Evolutionary conservation across 2,113 vertebrate species (phyloP).

Genomic region (Nothobranchius furzeri): DNA sequence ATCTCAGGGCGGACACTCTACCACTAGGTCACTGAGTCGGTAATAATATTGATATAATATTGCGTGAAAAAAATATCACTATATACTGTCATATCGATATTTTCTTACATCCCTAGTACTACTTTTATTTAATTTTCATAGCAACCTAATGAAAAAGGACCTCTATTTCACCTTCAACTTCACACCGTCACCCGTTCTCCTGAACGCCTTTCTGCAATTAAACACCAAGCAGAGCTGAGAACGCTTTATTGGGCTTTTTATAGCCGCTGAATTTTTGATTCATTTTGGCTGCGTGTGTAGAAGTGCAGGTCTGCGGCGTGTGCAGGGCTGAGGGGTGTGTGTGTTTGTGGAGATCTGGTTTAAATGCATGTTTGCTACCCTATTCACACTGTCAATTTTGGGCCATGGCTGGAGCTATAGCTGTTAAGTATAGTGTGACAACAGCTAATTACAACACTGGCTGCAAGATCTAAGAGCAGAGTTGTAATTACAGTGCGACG

Average conservation of each 20-base stretch:
- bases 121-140: too few relatives aligned
- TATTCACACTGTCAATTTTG: constrained; percentile 65
- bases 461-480: constrained; percentile 45
- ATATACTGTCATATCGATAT: too few relatives aligned
- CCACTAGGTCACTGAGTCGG: too few relatives aligned
- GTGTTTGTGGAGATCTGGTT: constrained; percentile 49
- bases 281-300: not conserved
- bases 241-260: constrained; percentile 9
- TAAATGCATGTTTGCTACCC: constrained; percentile 60
- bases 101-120: too few relatives aligned
- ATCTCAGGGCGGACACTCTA: too few relatives aligned
- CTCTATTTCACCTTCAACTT: not conserved
- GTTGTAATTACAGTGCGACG: constrained; percentile 59
- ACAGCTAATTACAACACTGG: constrained; percentile 68
- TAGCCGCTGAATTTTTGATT: constrained; percentile 13
- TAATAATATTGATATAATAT: too few relatives aligned
- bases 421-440: constrained; percentile 73
- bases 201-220: not conserved
- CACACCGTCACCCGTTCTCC: constrained; percentile 24
- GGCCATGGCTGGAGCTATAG: constrained; percentile 69
- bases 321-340: constrained; percentile 24
- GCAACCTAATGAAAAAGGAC: too few relatives aligned
- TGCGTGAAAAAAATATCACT: too few relatives aligned
- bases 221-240: constrained; percentile 1
- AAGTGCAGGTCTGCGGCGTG: constrained; percentile 17